Conservation (phyloP, 2,797 vertebrate species). For the Acanthopagrus latus region DNA sequence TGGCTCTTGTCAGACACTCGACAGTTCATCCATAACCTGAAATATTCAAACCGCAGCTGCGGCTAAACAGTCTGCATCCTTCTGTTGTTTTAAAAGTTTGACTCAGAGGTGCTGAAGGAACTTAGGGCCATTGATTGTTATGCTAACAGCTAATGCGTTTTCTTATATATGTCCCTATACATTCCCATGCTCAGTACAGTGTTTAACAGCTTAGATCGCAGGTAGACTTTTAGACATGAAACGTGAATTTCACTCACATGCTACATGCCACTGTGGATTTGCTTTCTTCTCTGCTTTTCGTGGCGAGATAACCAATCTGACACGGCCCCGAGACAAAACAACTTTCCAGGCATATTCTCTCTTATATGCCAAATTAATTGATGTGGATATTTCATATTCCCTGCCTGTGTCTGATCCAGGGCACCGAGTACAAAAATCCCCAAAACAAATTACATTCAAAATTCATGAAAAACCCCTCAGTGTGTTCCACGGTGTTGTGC, state of each 20-base stretch:
- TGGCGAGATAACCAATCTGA: neutral
- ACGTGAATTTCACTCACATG: too few relatives aligned
- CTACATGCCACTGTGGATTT: too few relatives aligned
- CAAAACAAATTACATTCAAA: constrained; percentile 56
- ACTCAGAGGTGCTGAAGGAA: constrained; percentile 25
- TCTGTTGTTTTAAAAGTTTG: constrained; percentile 37
- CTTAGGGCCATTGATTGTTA: constrained; percentile 10
- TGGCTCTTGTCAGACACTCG: constrained; percentile 70
- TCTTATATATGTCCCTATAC: neutral
- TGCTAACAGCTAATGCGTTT: neutral
- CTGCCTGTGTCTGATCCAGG: constrained; percentile 44
- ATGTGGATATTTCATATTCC: constrained; percentile 18
- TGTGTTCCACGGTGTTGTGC: neutral
- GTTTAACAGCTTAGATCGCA: neutral
- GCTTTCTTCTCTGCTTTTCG: neutral
- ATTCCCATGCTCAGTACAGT: neutral
- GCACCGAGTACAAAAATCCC: constrained; percentile 68
- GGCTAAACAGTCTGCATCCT: constrained; percentile 23
- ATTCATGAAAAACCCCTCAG: constrained; percentile 24
- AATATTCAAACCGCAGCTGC: constrained; percentile 63
- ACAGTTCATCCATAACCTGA: constrained; percentile 79
- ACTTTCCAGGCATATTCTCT: constrained; percentile 3
- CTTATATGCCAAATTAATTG: constrained; percentile 3
- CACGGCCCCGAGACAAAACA: neutral
- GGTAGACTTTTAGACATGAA: neutral